phyloP scores from a whole-genome alignment of 1,140 invertebrate genomes.

The Drosophila sechellia region DNA sequence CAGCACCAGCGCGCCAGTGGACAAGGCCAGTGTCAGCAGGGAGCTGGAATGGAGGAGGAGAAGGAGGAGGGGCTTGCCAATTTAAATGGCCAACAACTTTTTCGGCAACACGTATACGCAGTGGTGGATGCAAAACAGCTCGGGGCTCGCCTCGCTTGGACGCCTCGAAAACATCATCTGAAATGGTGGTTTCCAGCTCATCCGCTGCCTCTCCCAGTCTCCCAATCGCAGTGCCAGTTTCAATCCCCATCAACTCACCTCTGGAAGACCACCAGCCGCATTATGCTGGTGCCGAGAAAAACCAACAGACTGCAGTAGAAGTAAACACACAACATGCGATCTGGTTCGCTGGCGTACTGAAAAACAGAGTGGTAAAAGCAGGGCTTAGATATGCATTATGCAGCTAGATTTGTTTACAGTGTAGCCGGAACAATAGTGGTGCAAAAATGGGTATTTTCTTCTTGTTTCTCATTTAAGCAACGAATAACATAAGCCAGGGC shows the following conservation, averaged over 20 bases:
- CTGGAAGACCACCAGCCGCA: constrained; percentile 89
- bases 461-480: background rate
- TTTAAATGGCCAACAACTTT: constrained; percentile 50
- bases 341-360: constrained; percentile 91
- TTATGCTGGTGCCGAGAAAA: constrained; percentile 87
- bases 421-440: constrained; percentile 5
- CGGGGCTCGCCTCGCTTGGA: constrained; percentile 16
- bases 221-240: background rate
- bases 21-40: constrained; percentile 51
- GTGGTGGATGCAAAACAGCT: constrained; percentile 19
- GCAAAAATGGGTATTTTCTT: background rate
- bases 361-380: constrained; percentile 59
- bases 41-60: constrained; percentile 46
- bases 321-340: constrained; percentile 93
- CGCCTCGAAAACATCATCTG: constrained; percentile 18
- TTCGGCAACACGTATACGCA: constrained; percentile 38
- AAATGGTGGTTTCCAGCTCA: constrained; percentile 1
- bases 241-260: constrained; percentile 85
- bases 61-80: constrained; percentile 9
- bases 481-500: background rate
- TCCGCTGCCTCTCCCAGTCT: background rate
- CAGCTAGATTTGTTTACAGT: background rate
- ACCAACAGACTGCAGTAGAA: constrained; percentile 93
- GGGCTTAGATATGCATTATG: constrained; percentile 13
- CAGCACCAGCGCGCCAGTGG: constrained; percentile 58